Evolutionary conservation across 2,113 vertebrate genomes (phyloP).

Genomic region (Anolis carolinensis): DNA sequence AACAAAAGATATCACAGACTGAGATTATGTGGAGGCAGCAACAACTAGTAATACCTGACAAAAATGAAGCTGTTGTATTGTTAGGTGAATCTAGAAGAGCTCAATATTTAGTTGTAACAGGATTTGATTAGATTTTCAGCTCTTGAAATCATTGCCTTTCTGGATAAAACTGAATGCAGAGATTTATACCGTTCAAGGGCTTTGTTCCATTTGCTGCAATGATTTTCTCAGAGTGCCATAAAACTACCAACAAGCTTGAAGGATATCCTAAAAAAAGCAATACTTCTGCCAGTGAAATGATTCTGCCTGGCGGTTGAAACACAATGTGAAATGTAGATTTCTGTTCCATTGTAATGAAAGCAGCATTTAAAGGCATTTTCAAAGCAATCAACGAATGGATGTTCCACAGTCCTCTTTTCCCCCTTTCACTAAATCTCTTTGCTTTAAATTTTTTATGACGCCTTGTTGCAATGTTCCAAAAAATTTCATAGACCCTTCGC

Average conservation of each 20-base stretch:
- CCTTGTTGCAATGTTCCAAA: background rate
- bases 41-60: too few relatives aligned
- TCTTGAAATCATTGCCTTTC: background rate
- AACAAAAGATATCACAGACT: too few relatives aligned
- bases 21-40: too few relatives aligned
- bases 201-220: background rate
- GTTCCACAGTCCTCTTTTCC: rapidly evolving
- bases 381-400: background rate
- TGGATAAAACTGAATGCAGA: background rate
- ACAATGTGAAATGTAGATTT: background rate
- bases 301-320: rapidly evolving
- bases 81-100: too few relatives aligned
- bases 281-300: background rate
- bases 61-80: too few relatives aligned
- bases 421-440: background rate
- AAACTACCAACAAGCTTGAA: background rate
- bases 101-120: background rate
- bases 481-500: background rate
- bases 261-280: background rate
- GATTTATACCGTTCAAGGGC: constrained; percentile 11
- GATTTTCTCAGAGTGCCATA: background rate
- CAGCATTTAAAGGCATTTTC: background rate
- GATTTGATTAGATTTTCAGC: constrained; percentile 1
- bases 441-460: background rate
- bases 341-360: background rate